Evolutionary conservation across 2,797 vertebrate genomes (phyloP).

Genomic region (Pampus argenteus): DNA sequence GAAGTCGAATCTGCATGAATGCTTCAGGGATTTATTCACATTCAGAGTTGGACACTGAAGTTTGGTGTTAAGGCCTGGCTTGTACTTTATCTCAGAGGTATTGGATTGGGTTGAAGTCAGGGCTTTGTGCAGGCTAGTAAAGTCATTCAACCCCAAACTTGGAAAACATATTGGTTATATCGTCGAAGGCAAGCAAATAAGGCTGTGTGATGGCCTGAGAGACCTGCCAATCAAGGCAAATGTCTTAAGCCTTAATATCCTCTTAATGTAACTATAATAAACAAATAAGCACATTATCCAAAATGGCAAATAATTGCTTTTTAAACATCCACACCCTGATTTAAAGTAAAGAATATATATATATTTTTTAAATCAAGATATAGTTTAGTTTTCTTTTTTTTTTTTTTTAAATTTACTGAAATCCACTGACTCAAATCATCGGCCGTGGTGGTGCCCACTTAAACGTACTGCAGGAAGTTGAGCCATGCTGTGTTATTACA

Average conservation of each 20-base stretch:
- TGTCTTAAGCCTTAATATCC: neutral
- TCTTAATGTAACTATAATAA: neutral
- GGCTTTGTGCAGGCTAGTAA: neutral
- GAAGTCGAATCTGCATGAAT: neutral
- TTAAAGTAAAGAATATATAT: neutral
- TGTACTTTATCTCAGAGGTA: neutral
- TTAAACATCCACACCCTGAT: neutral
- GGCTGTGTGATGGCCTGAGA: neutral
- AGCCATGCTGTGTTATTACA: conserved; percentile 27
- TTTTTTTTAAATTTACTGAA: neutral
- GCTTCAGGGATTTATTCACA: neutral
- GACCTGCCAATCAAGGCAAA: conserved; percentile 11
- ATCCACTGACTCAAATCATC: neutral
- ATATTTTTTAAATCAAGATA: neutral
- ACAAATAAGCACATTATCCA: too few relatives aligned
- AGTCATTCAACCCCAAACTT: neutral
- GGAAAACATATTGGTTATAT: neutral
- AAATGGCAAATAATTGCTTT: too few relatives aligned
- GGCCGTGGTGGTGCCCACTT: neutral
- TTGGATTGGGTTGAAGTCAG: neutral
- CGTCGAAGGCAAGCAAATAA: neutral
- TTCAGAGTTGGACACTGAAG: neutral
- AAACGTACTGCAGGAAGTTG: neutral
- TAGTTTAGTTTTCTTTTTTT: neutral
- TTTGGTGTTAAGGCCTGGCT: neutral